These are phyloP conservation scores for Macrostomum cliftonense DNA, from an alignment of 2,888 invertebrate genomes.

Conservation along the genomic window DNA sequence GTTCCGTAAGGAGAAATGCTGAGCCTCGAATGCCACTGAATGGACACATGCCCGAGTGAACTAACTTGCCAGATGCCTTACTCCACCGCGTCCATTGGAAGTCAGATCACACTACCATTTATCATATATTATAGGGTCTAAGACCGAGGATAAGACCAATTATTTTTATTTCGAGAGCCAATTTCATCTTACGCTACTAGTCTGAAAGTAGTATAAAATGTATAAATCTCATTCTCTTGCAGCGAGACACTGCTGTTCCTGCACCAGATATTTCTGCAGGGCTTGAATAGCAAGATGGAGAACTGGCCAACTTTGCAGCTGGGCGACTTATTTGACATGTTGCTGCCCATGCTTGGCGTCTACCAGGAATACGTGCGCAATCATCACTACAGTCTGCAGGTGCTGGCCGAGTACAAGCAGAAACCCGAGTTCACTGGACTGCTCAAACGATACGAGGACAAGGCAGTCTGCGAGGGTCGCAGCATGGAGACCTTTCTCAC, in stretches of 20 bases:
- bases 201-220: no score
- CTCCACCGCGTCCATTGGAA: no score
- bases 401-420: constrained; percentile 72
- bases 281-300: constrained; percentile 69
- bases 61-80: no score
- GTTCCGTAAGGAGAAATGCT: no score
- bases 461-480: constrained; percentile 62
- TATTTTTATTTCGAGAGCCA: no score
- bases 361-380: constrained; percentile 84
- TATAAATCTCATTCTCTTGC: no score
- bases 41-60: no score
- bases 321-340: constrained; percentile 84
- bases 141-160: no score
- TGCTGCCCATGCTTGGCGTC: constrained; percentile 76
- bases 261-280: constrained; percentile 80
- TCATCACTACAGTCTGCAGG: constrained; percentile 74
- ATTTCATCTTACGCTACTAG: no score
- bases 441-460: constrained; percentile 60
- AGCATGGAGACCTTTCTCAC: constrained; percentile 70
- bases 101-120: no score
- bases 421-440: constrained; percentile 56
- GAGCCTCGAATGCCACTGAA: no score
- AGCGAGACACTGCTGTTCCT: constrained; percentile 71
- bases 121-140: no score
- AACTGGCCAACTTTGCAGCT: constrained; percentile 78